Base-by-base conservation (phyloP, 2,888 invertebrate genomes). In the Bimastos eiseni region DNA sequence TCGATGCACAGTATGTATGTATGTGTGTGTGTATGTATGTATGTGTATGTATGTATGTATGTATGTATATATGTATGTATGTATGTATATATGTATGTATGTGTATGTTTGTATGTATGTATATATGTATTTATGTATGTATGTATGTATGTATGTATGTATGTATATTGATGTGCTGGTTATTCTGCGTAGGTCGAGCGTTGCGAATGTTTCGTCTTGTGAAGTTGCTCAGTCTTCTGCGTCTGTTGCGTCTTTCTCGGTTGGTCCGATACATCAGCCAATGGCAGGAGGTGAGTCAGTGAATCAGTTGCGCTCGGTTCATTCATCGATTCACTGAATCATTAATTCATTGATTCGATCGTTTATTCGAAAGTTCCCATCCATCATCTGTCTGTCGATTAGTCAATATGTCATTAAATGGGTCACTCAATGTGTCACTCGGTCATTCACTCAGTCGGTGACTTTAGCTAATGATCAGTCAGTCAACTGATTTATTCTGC, bases 281-380 rank as follows among this genome's bases (percentile, higher is more conserved):
- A 34, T 86, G 86, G 37, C 86, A 86, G 5, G 36, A 37, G 86
- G 36, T 86, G 86, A 3, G 34, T 33, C 19, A 17, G n/a, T n/a
- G n/a, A n/a, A n/a, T 34, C 37, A 36, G 86, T 11, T 34, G 4
- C 86, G 86, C 24, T 21, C 13, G 11, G n/a, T 17, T 3, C 6
- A 37, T 86, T 86, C 37, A 86, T 86, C 37, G 86, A 86, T 86
- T 37, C 36, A 86, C 24, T 24, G 36, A 36, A 36, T 86, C 36
- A 37, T 86, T 36, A 37, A 86, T 36, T 86, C 13, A 86, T 86
- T 24, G 86, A 86, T 86, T 86, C 92, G 96, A 99, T 94, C 96
- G 99, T 98, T 94, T 99, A 99, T 96, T 97, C 99, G 95, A 97
- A 99, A 94, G 98, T 98, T 94, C 96, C 99, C 96, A 98, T 99